Base-by-base conservation (phyloP, 2,113 vertebrate species). In the Castor canadensis region DNA sequence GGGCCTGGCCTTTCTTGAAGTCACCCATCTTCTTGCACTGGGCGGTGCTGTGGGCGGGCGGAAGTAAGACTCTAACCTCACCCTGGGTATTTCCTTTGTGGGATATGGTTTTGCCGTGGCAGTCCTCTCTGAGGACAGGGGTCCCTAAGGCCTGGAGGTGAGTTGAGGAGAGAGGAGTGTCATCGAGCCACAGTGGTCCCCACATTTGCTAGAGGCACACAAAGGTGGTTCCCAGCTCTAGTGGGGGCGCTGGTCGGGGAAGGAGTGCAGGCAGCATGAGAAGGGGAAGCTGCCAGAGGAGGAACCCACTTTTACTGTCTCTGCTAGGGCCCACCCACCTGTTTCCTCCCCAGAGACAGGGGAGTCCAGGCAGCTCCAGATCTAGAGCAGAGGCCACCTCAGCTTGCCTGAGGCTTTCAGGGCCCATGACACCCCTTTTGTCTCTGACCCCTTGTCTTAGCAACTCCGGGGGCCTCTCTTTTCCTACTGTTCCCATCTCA, bases 221-320 rank as follows among this genome's bases (percentile, higher is more conserved):
- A 22, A 22, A 22, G 26, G 26, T 58, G 69, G 89, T 24, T 67
- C 60, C 81, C 47, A 24, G 43, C n/a, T 38, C 58, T 11, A 45
- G 64, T 26, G 0, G 7, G 75, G 82, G 62, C 1, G 1, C 24
- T 54, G 76, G 64, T 35, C 56, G 11, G 82, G 49, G 32, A 47
- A 77, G 58, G 71, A 89, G 73, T 38, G 4, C 6, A 1, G 91
- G 80, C 64, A 26, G 62, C 2, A 1, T 7, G 75, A 84, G 84
- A 96, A 90, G 45, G 16, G 81, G 94, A 96, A 97, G 91, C 94
- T 73, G 49, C 62, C 24, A 58, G 85, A 96, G 88, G 84, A 80
- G 95, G 95, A 96, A 96, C 89, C 75, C 45, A n/a, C 47, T 76
- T 38, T 64, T 11, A 89, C 32, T 19, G 38, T 58, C 5, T 4